Evolutionary conservation across 2,888 invertebrate species (phyloP).

Genomic region (Brenthis ino): DNA sequence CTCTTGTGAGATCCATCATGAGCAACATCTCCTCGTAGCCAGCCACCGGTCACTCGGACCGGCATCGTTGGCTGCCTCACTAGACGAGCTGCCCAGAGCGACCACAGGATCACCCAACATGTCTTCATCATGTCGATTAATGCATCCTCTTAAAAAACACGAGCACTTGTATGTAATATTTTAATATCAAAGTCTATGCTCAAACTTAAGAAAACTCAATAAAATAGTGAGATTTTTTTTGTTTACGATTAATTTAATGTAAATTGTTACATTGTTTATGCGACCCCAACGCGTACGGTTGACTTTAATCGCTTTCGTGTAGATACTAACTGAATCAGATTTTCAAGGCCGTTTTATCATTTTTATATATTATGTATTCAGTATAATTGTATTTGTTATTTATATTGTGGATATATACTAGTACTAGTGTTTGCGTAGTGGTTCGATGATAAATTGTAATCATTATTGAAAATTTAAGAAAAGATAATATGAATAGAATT

Average conservation of each 20-base stretch:
- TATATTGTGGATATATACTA: too few species aligned
- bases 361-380: too few species aligned
- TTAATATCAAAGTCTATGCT: constrained; percentile 2
- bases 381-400: too few species aligned
- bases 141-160: background rate
- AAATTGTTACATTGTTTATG: background rate
- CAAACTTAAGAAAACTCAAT: too few species aligned
- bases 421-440: too few species aligned
- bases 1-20: constrained; percentile 55
- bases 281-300: background rate
- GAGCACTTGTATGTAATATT: constrained; percentile 12
- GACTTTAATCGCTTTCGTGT: constrained; percentile 5
- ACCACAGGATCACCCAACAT: constrained; percentile 68
- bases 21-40: constrained; percentile 47
- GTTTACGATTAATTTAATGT: too few species aligned
- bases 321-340: background rate
- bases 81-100: constrained; percentile 64
- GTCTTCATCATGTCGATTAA: constrained; percentile 31
- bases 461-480: too few species aligned
- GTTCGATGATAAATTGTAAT: too few species aligned
- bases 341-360: constrained; percentile 12
- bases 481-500: too few species aligned
- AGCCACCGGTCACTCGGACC: constrained; percentile 54
- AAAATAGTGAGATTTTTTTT: too few species aligned
- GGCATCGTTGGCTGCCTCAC: constrained; percentile 60